Evolutionary conservation across 2,888 invertebrate genomes (phyloP), one percentile per base, ranked within the genome.

Genomic region (Charanyca ferruginea): DNA sequence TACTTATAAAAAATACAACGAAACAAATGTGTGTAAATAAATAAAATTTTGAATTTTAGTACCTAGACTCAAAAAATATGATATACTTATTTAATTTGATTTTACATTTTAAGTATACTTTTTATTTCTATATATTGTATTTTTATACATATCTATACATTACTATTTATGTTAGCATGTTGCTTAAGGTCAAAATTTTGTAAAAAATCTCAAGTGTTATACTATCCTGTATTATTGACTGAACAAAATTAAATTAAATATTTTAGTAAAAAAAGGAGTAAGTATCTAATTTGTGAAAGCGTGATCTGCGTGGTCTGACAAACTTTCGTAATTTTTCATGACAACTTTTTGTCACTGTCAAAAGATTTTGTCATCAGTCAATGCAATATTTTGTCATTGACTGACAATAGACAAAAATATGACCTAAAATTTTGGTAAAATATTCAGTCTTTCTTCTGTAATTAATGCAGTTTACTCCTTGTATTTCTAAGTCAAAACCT

Each of bases 231-330:
- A 83, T 74, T 23, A 25, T 82, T 80, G 89, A 89, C 89, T 89
- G 89, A 89, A 83, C 77, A 77, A 81, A 81, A 77, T 52, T 72
- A 78, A 77, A 76, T 75, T 83, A 86, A 80, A 75, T 73, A 77
- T 58, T 47, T 58, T 63, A 77, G 66, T 71, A 32, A 59, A 47
- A 48, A 68, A 52, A 32, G 49, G 62, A 77, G 80, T 61, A 45
- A 52, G 44, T 38, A 60, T 45, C 13, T 38, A 38, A 4, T 16
- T 16, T 47, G 25, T 8, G 66, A 32, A 23, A 51, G 35, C 23
- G 53, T 20, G n/a, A 49, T 53, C 41, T 16, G 51, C 55, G n/a
- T n/a, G n/a, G 18, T 77, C 35, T 64, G 67, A 52, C 57, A 63
- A 63, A 47, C 59, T 49, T 8, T 52, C 67, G 48, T 67, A 49